Evolutionary conservation across 2,888 invertebrate species (phyloP), one percentile per base, ranked within the genome.

Genomic region (Altica lythri): DNA sequence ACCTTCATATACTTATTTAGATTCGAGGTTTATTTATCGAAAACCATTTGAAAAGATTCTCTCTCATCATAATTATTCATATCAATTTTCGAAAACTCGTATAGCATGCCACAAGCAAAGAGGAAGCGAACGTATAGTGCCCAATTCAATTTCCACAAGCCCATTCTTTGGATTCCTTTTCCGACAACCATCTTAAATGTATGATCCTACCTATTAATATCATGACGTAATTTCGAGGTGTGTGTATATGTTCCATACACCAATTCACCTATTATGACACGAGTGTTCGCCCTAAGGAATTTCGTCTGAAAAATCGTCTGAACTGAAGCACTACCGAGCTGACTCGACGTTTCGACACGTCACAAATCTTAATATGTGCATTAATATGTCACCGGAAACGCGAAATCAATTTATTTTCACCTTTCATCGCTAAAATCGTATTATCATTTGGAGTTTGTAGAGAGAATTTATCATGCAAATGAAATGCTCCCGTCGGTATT

Each of bases 351-450:
- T 54, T 59, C 42, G 62, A 63, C 64, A 66, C 67, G 72, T 70
- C 72, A 70, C 67, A 70, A 70, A 71, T 72, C 73, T 75, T 74
- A 75, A 74, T 75, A 73, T 72, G 72, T 75, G 74, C 75, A 75
- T 75, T 75, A 75, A 75, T 75, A 75, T 75, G 75, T 75, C 75
- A 75, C 74, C 73, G 68, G 74, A 71, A 74, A 72, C 72, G 74
- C 70, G 72, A 72, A 75, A 75, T 75, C 75, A 75, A 75, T 75
- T 75, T 75, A 75, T 75, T 75, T 74, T 65, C 75, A 75, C 74
- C 75, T 73, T 75, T 75, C 74, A 75, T 55, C 55, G 60, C 61
- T 65, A 69, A 73, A 74, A 75, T 74, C 74, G 74, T 68, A 73
- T 74, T 75, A 75, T 75, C 70, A 74, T 71, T 70, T 69, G 68